Conservation (phyloP, 1,140 invertebrate genomes). For the Spodoptera litura region DNA sequence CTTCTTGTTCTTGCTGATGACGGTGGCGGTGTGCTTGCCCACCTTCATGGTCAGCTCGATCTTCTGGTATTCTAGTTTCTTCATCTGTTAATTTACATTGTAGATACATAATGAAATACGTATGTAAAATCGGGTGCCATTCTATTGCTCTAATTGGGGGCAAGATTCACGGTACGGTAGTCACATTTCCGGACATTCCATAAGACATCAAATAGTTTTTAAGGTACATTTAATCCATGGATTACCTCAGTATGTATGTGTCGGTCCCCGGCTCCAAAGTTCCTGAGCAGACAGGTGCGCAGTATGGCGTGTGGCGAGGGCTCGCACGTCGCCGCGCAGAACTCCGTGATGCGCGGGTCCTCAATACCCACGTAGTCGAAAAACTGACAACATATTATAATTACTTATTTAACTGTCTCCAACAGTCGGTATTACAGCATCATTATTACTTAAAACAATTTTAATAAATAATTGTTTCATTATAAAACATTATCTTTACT, state of each 20-base stretch:
- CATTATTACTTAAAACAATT: too few relatives aligned
- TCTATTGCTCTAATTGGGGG: too few relatives aligned
- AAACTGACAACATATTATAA: conserved; percentile 87
- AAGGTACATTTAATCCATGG: too few relatives aligned
- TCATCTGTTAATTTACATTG: conserved; percentile 80
- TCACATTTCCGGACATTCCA: too few relatives aligned
- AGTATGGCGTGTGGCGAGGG: conserved; percentile 97
- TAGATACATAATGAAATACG: too few relatives aligned
- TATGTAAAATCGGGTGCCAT: neutral
- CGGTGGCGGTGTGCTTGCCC: conserved; percentile 95
- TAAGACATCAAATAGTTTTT: too few relatives aligned
- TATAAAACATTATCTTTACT: too few relatives aligned
- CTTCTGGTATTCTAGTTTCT: conserved; percentile 95
- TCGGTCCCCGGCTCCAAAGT: conserved; percentile 96
- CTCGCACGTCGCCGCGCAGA: conserved; percentile 97
- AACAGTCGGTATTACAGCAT: too few relatives aligned
- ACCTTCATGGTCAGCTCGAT: conserved; percentile 98
- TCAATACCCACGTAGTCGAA: conserved; percentile 97
- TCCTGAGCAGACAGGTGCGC: conserved; percentile 96
- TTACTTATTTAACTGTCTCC: too few relatives aligned
- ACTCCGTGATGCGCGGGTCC: conserved; percentile 96
- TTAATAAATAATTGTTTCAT: too few relatives aligned
- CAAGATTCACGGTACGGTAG: too few relatives aligned
- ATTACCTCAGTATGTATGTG: conserved; percentile 94
- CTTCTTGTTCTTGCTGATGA: conserved; percentile 97